Base-by-base conservation (phyloP, 2,113 vertebrate genomes). In the Hiodon alosoides region DNA sequence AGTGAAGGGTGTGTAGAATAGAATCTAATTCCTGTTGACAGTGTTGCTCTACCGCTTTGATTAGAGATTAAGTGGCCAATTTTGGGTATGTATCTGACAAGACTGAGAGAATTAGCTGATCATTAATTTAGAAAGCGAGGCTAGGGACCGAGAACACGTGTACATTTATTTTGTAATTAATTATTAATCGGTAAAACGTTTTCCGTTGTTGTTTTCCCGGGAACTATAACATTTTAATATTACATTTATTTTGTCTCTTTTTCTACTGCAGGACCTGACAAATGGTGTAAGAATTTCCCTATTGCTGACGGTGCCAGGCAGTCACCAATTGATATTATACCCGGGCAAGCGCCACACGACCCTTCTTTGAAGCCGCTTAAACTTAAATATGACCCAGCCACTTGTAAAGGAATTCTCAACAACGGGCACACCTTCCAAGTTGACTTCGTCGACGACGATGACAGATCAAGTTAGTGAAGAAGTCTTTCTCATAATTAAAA, bases 341-440 rank as follows among this genome's bases (percentile, higher is more conserved):
- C 94, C 1, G 81, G 85, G 72, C 93, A 97, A 79, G 87, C 91
- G 55, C 89, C 84, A 67, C 93, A 92, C 50, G 95, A 98, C 80
- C 80, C 91, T 0, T 83, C 88, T 31, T 91, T 98, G 51, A 92
- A 84, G 77, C 84, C 90, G 8, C 92, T 99, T 61, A 91, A 76
- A 11, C 81, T 94, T n/a, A 87, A 79, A 60, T 99, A 98, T 0
- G 93, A 98, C 66, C 90, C 94, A 0, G 83, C 85, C 65, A 94
- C 92, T 51, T 84, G 94, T 70, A 93, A 86, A 67, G 89, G 92
- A 82, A 96, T 99, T 72, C 87, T 95, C 73, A 98, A 99, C 83
- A 98, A 92, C 0, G 96, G 97, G 10, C 94, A 96, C 65, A 94
- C 95, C 78, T 94, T 97, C 87, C 94, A 87, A 58, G 95, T 99